phyloP scores from a whole-genome alignment of 2,797 vertebrate genomes.

The Trachurus trachurus region DNA sequence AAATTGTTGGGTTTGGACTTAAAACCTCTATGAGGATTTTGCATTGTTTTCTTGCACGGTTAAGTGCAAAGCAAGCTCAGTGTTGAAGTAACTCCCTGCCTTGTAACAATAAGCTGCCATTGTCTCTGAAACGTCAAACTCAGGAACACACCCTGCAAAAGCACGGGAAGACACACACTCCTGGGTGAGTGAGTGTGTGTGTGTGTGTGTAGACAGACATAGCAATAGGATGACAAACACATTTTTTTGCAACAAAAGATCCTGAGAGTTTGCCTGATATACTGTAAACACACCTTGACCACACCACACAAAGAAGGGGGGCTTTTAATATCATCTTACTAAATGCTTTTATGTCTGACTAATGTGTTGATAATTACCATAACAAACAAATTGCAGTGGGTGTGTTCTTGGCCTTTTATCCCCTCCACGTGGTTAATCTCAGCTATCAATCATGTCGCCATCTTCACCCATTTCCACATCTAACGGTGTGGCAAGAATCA shows the following conservation, averaged over 20 bases:
- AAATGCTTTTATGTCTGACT: background rate
- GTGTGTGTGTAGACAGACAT: conserved; percentile 12
- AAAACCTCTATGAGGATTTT: conserved; percentile 15
- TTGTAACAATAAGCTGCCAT: conserved; percentile 80
- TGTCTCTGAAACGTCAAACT: conserved; percentile 70
- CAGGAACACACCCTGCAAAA: conserved; percentile 79
- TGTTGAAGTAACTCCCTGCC: conserved; percentile 59
- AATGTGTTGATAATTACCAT: conserved; percentile 21
- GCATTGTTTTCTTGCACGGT: conserved; percentile 10
- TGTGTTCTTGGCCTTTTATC: background rate
- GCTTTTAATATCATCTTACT: conserved; percentile 14
- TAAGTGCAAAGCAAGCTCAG: background rate
- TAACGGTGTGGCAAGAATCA: conserved; percentile 12
- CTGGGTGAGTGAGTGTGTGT: conserved; percentile 19
- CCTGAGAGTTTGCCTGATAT: conserved; percentile 12
- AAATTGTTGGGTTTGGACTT: too few relatives aligned
- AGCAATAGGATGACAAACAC: conserved; percentile 35
- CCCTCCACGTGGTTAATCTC: conserved; percentile 1
- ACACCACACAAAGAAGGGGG: conserved; percentile 5
- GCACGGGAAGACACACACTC: conserved; percentile 61
- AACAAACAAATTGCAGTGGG: conserved; percentile 16
- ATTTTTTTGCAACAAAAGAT: conserved; percentile 34
- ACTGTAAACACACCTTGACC: conserved; percentile 6
- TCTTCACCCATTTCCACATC: conserved; percentile 46
- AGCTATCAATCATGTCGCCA: conserved; percentile 3